Evolutionary conservation across 2,113 vertebrate species (phyloP).

Genomic region (Sinocyclocheilus anophthalmus): DNA sequence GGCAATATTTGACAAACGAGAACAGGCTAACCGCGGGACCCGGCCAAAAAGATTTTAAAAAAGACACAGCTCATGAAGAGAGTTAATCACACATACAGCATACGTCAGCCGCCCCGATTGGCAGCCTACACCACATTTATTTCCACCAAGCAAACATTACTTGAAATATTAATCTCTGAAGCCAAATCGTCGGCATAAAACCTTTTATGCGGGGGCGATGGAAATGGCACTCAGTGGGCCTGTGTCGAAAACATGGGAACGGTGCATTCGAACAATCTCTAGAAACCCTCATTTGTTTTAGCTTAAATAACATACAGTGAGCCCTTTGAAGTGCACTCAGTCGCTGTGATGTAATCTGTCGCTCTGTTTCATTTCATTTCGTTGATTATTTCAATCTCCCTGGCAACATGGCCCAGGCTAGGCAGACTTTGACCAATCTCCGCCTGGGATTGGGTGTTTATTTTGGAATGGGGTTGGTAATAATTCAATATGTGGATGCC

Average conservation of each 20-base stretch:
- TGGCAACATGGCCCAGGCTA: slow-evolving; percentile 5
- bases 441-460: slow-evolving; percentile 23
- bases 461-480: slow-evolving; percentile 32
- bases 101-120: neutral
- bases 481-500: slow-evolving; percentile 47
- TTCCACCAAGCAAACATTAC: slow-evolving; percentile 28
- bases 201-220: neutral
- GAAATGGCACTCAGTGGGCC: neutral
- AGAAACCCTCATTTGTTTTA: slow-evolving; percentile 28
- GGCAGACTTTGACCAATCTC: slow-evolving; percentile 28
- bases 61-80: slow-evolving; percentile 31
- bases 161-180: slow-evolving; percentile 49
- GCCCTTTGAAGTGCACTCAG: slow-evolving; percentile 30
- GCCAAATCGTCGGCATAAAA: slow-evolving; percentile 9
- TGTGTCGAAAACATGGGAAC: slow-evolving; percentile 1
- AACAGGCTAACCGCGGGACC: neutral
- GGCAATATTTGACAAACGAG: slow-evolving; percentile 15
- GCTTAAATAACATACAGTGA: slow-evolving; percentile 22
- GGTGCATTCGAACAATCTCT: slow-evolving; percentile 8
- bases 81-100: slow-evolving; percentile 13
- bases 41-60: neutral
- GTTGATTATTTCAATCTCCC: slow-evolving; percentile 32
- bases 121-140: slow-evolving; percentile 6
- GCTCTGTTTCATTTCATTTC: slow-evolving; percentile 32
- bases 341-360: slow-evolving; percentile 35